Base-by-base conservation (phyloP, 2,797 vertebrate genomes). In the Notolepis coatsorum region DNA sequence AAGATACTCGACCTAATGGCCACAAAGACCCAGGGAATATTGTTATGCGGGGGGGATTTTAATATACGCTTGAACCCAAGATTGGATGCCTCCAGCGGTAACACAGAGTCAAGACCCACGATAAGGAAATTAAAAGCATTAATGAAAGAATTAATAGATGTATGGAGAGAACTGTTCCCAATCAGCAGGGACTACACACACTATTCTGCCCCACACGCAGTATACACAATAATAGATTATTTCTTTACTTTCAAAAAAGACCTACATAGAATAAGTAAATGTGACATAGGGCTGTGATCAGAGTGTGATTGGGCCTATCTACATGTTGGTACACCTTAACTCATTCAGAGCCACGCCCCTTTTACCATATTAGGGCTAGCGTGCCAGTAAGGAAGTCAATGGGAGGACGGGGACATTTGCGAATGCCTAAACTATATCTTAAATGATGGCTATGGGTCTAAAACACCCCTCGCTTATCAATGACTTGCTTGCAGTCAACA, bases 11-110 rank as follows among this genome's bases (percentile, higher is more conserved):
- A 76, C 12, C 2, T 74, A 52, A 71, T 58, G 27, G 30, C 9
- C 13, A 65, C 77, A 9, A 63, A 66, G 47, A 31, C 23, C 0
- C 42, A 61, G 10, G 65, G 43, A 1, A 64, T 47, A 4, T n/a
- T 73, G 20, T 24, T 70, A n/a, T 62, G 59, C 27, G 55, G 65
- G 38, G n/a, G 55, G 0, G 63, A 76, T 6, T 65, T 70, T 4
- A 77, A 64, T 8, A 23, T 68, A 0, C 1, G 2, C 1, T 2
- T 82, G 12, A 63, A 58, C 2, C 8, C 33, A 0, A 49, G 10
- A 31, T 1, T 63, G 0, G 53, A 77, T 7, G 68, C 61, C 1
- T 74, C 53, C 2, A 58, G 43, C 0, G 8, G 20, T 5, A 61
- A 66, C 39, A 8, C 39, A 2, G 49, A 54, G 1, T 1, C 31